Evolutionary conservation across 2,797 vertebrate genomes (phyloP).

Genomic region (Aphelocoma californica): DNA sequence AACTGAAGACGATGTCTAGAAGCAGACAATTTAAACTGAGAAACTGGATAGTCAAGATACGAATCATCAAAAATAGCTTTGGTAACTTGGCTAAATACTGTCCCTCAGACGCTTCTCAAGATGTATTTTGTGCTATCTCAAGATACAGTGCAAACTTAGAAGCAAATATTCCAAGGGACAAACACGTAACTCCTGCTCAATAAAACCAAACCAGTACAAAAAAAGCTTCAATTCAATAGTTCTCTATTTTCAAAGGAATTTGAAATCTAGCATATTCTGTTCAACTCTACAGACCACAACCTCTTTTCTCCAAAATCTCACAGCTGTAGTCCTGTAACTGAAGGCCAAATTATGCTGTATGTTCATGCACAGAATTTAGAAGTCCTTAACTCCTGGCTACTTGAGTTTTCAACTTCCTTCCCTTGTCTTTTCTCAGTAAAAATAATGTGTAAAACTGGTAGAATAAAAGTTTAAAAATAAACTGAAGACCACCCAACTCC

Average conservation of each 20-base stretch:
- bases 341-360: background rate
- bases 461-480: background rate
- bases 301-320: background rate
- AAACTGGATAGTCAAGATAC: background rate
- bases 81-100: background rate
- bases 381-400: background rate
- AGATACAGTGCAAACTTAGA: background rate
- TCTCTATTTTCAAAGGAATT: background rate
- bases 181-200: background rate
- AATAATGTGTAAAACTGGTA: background rate
- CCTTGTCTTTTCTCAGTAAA: background rate
- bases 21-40: background rate
- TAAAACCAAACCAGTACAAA: background rate
- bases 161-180: background rate
- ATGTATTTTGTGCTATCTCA: background rate
- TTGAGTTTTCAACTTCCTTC: background rate
- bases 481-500: background rate
- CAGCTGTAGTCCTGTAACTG: background rate
- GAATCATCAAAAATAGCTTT: background rate
- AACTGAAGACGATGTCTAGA: background rate
- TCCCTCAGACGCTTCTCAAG: background rate
- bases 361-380: background rate
- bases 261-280: background rate
- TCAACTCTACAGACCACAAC: background rate
- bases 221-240: background rate